Evolutionary conservation across 1,140 invertebrate genomes (phyloP).

Genomic region (Whitmania pigra): DNA sequence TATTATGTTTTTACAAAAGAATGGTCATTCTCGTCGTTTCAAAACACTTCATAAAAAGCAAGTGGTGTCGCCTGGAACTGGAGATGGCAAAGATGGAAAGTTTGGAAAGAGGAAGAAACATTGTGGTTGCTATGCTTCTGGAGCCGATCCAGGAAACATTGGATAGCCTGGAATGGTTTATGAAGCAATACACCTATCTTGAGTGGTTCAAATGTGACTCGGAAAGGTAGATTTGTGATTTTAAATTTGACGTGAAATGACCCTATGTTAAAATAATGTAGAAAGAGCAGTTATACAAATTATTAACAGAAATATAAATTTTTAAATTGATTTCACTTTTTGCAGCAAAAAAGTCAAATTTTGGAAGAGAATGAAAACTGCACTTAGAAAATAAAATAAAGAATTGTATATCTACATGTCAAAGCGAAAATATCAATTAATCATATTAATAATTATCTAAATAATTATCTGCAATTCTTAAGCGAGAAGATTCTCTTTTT

Average conservation of each 20-base stretch:
- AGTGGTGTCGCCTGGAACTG: slow-evolving; percentile 1
- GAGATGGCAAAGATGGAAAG: neutral
- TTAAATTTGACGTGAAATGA: neutral
- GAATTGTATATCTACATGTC: neutral
- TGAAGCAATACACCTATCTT: neutral
- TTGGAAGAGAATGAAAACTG: neutral
- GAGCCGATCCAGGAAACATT: neutral
- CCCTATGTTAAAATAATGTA: neutral
- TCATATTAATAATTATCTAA: no score
- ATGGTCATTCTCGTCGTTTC: neutral
- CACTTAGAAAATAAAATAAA: neutral
- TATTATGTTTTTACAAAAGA: neutral
- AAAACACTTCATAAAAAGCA: slow-evolving; percentile 2
- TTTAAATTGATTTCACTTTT: neutral
- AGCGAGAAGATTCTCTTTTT: no score
- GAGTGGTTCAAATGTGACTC: neutral
- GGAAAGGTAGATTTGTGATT: neutral
- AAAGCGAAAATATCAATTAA: no score
- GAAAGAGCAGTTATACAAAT: no score
- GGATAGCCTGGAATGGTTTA: neutral
- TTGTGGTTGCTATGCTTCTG: neutral
- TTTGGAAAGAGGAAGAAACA: neutral
- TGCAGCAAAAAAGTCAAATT: neutral
- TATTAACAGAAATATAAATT: neutral
- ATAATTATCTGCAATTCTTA: no score